These are phyloP conservation scores for Phrixothrix hirtus DNA, from an alignment of 2,888 invertebrate genomes.

Conservation along the genomic window DNA sequence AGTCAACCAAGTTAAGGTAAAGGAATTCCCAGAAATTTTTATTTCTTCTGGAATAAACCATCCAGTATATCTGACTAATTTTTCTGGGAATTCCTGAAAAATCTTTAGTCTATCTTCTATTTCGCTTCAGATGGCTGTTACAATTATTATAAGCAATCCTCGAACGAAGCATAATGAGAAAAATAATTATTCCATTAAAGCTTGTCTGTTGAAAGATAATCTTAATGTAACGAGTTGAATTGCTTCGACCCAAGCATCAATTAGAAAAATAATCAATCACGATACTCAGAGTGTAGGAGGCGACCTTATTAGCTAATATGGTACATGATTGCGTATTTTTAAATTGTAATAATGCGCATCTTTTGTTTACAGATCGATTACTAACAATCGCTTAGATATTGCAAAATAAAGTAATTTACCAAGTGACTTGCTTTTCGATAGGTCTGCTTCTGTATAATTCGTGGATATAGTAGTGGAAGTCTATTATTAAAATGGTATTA, in stretches of 20 bases:
- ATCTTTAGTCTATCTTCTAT: no score
- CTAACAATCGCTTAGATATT: slow-evolving; percentile 14
- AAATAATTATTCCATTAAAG: slow-evolving; percentile 20
- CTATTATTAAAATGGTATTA: not conserved
- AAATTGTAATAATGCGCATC: slow-evolving; percentile 32
- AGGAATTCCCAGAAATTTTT: no score
- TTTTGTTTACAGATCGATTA: slow-evolving; percentile 35
- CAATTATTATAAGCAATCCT: not conserved
- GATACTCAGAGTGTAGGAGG: slow-evolving; percentile 34
- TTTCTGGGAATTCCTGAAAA: no score
- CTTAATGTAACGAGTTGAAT: slow-evolving; percentile 24
- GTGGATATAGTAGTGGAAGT: not conserved
- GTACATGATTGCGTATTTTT: slow-evolving; percentile 34
- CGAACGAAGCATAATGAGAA: slow-evolving; percentile 2
- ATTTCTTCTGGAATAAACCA: no score
- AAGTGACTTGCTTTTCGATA: not conserved
- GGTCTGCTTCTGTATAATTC: not conserved
- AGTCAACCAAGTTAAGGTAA: no score
- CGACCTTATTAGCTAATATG: slow-evolving; percentile 38
- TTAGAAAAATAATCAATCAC: slow-evolving; percentile 41
- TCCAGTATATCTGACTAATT: no score
- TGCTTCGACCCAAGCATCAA: slow-evolving; percentile 31
- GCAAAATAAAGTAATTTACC: slow-evolving; percentile 15
- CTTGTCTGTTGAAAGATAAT: slow-evolving; percentile 13
- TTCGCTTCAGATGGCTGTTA: slow-evolving; percentile 2